These are phyloP conservation scores for Diorhabda sublineata DNA, from an alignment of 1,140 invertebrate genomes.

Conservation along the genomic window DNA sequence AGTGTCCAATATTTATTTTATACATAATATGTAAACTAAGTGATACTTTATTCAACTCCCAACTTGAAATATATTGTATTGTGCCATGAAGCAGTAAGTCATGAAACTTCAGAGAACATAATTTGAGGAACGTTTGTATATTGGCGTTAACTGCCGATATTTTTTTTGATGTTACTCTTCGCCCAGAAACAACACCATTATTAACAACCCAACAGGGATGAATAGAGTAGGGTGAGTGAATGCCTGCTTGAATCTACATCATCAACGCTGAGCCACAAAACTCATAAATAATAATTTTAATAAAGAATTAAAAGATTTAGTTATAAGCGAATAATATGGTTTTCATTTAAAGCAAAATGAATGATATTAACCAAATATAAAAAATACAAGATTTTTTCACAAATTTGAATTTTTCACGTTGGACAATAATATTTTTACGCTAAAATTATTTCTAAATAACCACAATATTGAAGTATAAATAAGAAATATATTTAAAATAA, in stretches of 20 bases:
- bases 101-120: neutral
- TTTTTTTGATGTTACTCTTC: neutral
- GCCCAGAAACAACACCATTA: neutral
- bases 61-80: neutral
- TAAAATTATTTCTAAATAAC: neutral
- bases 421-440: neutral
- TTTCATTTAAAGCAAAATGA: neutral
- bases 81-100: neutral
- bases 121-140: neutral
- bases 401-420: no score
- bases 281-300: neutral
- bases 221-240: neutral
- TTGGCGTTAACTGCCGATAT: neutral
- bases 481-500: neutral
- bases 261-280: neutral
- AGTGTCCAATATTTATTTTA: neutral
- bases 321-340: neutral
- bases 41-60: neutral
- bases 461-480: neutral
- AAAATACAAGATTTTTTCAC: neutral
- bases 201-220: neutral
- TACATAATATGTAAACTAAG: neutral
- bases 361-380: neutral
- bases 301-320: neutral
- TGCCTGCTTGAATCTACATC: neutral